Evolutionary conservation across 2,888 invertebrate genomes (phyloP).

Genomic region (Hirtodrosophila trivittata): DNA sequence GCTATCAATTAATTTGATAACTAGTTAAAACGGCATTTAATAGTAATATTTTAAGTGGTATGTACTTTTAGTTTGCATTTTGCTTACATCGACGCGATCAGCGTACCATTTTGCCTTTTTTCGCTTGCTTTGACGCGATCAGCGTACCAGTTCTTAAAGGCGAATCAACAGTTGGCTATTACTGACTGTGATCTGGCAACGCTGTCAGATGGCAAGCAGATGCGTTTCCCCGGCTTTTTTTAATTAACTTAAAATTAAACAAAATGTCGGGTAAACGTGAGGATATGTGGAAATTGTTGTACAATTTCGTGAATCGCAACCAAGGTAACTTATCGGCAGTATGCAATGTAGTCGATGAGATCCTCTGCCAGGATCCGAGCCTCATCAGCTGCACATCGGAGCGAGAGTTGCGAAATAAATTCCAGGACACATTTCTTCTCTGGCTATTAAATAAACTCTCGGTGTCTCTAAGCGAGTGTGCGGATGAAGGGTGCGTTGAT

Average conservation of each 20-base stretch:
- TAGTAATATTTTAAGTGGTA: too few species aligned
- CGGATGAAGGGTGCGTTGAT: slow-evolving; percentile 50
- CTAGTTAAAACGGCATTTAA: too few species aligned
- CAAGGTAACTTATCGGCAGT: slow-evolving; percentile 64
- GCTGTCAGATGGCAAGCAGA: neutral
- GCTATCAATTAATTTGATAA: too few species aligned
- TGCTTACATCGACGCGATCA: too few species aligned
- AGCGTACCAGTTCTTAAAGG: neutral
- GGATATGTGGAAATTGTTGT: slow-evolving; percentile 82
- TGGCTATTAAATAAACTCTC: slow-evolving; percentile 79
- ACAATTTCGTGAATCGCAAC: slow-evolving; percentile 76
- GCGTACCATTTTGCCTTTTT: too few species aligned
- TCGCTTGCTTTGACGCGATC: too few species aligned
- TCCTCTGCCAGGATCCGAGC: slow-evolving; percentile 80
- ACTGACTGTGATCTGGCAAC: slow-evolving; percentile 48
- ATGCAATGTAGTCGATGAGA: slow-evolving; percentile 74
- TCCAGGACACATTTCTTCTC: slow-evolving; percentile 75
- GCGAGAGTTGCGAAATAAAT: slow-evolving; percentile 58
- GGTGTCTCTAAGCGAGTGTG: slow-evolving; percentile 52
- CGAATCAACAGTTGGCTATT: slow-evolving; percentile 31
- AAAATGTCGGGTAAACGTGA: slow-evolving; percentile 76
- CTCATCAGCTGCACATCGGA: slow-evolving; percentile 70
- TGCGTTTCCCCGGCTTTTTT: slow-evolving; percentile 13
- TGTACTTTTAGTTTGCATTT: too few species aligned
- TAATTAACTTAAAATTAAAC: neutral